Percentiles rank a stretch among this genome's conserved stretches.
These are phyloP conservation scores for Montipora capricornis DNA, from an alignment of 64 coral and sea anemone species.

Conservation along the genomic window DNA sequence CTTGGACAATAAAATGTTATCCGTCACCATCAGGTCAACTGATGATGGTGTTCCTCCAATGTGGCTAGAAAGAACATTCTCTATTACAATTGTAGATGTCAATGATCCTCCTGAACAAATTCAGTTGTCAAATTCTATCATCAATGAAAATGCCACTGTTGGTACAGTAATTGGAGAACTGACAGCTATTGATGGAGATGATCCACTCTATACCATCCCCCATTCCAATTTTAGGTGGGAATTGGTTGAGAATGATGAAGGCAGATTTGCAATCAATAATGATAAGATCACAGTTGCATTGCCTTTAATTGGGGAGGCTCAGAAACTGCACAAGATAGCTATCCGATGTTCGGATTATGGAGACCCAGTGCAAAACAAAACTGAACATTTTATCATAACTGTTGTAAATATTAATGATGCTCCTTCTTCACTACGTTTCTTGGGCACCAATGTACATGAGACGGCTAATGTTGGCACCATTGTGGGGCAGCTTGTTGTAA, in stretches of 20 bases:
- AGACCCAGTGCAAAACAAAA: slow-evolving; percentile 38
- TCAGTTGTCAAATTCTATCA: slow-evolving; percentile 35
- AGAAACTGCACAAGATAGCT: slow-evolving; percentile 59
- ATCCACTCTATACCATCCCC: slow-evolving; percentile 52
- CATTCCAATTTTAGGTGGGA: slow-evolving; percentile 68
- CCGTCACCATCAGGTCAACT: slow-evolving; percentile 62
- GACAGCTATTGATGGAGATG: slow-evolving; percentile 82
- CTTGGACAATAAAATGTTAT: slow-evolving; percentile 52
- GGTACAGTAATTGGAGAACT: slow-evolving; percentile 66
- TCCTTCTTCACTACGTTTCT: slow-evolving; percentile 59
- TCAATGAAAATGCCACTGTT: slow-evolving; percentile 74
- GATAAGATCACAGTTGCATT: slow-evolving; percentile 64
- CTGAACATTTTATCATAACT: slow-evolving; percentile 60
- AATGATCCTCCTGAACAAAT: slow-evolving; percentile 88
- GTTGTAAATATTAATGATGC: slow-evolving; percentile 77
- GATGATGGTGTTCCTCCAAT: slow-evolving; percentile 81
- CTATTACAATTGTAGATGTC: slow-evolving; percentile 43
- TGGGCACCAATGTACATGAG: slow-evolving; percentile 56
- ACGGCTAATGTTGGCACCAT: slow-evolving; percentile 53
- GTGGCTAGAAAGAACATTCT: slow-evolving; percentile 79
- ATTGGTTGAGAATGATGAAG: slow-evolving; percentile 38
- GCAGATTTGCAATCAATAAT: slow-evolving; percentile 61
- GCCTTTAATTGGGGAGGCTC: slow-evolving; percentile 61
- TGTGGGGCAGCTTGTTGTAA: slow-evolving; percentile 70
- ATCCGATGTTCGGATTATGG: slow-evolving; percentile 78